phyloP scores from a whole-genome alignment of 2,113 vertebrate species.

The Crotalus horridus region DNA sequence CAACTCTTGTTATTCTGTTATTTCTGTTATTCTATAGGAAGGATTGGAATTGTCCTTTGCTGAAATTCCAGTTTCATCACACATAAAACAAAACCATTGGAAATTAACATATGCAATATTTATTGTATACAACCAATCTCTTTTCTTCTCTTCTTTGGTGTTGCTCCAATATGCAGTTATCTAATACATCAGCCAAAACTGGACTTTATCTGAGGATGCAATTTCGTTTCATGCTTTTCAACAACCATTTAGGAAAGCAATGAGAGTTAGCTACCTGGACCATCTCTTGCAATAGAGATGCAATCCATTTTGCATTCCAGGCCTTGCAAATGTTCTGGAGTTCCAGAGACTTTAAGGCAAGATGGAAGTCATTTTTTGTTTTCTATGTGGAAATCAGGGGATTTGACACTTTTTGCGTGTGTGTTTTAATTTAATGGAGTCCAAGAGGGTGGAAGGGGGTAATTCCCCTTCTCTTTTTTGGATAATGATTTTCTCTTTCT shows the following conservation, averaged over 20 bases:
- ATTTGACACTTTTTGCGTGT: not conserved
- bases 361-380: not conserved
- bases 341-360: not conserved
- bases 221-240: not conserved
- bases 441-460: not conserved
- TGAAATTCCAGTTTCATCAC: not conserved
- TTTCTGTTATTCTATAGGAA: not conserved
- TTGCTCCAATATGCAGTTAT: not conserved
- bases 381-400: not conserved
- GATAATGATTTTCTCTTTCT: slow-evolving; percentile 6
- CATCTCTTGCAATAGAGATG: not conserved
- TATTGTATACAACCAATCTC: not conserved
- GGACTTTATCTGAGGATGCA: not conserved
- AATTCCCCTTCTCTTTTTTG: not conserved
- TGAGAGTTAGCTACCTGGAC: not conserved
- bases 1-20: not conserved
- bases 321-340: not conserved
- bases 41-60: not conserved
- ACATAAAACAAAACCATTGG: not conserved
- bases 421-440: not conserved
- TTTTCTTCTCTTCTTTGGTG: not conserved
- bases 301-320: not conserved
- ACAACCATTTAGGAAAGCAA: not conserved
- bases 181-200: not conserved
- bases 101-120: not conserved